Conservation (phyloP, 2,797 vertebrate species). For the Graptemys geographica region DNA sequence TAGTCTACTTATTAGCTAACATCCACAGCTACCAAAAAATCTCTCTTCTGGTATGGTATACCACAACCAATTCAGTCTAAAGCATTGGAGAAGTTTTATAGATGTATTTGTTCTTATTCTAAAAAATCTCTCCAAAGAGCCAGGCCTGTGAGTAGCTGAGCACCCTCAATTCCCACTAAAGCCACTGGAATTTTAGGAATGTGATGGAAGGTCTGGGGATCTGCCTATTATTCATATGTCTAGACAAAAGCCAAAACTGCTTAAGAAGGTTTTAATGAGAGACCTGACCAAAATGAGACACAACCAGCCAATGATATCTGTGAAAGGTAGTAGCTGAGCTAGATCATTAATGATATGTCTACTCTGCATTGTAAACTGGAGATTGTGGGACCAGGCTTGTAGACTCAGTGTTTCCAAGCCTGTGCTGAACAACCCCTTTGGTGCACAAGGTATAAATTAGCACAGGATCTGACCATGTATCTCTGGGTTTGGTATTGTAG, state of each 20-base stretch:
- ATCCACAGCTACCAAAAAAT: not conserved
- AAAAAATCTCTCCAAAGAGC: not conserved
- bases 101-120: not conserved
- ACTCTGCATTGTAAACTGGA: not conserved
- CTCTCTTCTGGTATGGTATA: not conserved
- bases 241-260: not conserved
- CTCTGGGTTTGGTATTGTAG: not conserved
- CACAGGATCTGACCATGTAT: not conserved
- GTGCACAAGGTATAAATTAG: not conserved
- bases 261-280: not conserved
- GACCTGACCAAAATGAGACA: not conserved
- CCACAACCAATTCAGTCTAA: not conserved
- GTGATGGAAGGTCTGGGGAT: not conserved
- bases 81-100: slow-evolving; percentile 2
- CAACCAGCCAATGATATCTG: not conserved
- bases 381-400: not conserved
- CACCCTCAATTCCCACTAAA: not conserved
- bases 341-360: not conserved
- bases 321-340: not conserved
- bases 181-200: not conserved
- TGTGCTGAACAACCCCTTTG: not conserved
- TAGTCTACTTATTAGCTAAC: slow-evolving; percentile 44
- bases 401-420: not conserved
- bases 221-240: not conserved
- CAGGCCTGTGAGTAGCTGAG: not conserved